These are phyloP conservation scores for Venustoraphidia nigricollis DNA, from an alignment of 2,888 invertebrate genomes.

Conservation along the genomic window DNA sequence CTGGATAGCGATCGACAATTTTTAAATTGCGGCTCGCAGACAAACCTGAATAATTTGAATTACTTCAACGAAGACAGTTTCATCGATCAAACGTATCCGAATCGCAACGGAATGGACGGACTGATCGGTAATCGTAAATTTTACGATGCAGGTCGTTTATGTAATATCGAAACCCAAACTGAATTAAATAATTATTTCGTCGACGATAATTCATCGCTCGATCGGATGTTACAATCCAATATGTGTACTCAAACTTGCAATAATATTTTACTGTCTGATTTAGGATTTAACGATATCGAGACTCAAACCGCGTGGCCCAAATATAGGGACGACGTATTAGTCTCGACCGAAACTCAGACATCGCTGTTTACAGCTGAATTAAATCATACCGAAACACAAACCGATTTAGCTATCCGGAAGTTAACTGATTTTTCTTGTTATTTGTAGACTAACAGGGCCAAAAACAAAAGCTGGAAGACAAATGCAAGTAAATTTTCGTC, in stretches of 20 bases:
- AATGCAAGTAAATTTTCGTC: no score
- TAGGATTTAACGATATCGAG: constrained; percentile 43
- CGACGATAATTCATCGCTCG: constrained; percentile 24
- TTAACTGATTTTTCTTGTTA: no score
- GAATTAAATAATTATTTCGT: constrained; percentile 25
- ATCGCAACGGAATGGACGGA: neutral
- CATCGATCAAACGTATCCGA: neutral
- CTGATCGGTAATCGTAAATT: constrained; percentile 13
- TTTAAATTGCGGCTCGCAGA: constrained; percentile 15
- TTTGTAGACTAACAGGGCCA: no score
- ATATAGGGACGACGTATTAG: constrained; percentile 34
- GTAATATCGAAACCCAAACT: constrained; percentile 45
- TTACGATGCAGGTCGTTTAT: constrained; percentile 23
- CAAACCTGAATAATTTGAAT: constrained; percentile 1
- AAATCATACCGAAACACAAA: constrained; percentile 37
- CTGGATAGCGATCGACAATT: neutral
- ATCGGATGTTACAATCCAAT: constrained; percentile 28
- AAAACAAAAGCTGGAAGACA: no score
- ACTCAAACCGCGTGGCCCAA: constrained; percentile 44
- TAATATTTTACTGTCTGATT: constrained; percentile 33
- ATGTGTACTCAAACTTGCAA: constrained; percentile 38
- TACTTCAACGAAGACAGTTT: neutral
- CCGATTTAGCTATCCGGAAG: constrained; percentile 22
- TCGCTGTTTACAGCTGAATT: constrained; percentile 24
- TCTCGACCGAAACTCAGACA: constrained; percentile 45